Evolutionary conservation across 2,888 invertebrate genomes (phyloP), one percentile per base, ranked within the genome.

Genomic region (Adela reaumurella): DNA sequence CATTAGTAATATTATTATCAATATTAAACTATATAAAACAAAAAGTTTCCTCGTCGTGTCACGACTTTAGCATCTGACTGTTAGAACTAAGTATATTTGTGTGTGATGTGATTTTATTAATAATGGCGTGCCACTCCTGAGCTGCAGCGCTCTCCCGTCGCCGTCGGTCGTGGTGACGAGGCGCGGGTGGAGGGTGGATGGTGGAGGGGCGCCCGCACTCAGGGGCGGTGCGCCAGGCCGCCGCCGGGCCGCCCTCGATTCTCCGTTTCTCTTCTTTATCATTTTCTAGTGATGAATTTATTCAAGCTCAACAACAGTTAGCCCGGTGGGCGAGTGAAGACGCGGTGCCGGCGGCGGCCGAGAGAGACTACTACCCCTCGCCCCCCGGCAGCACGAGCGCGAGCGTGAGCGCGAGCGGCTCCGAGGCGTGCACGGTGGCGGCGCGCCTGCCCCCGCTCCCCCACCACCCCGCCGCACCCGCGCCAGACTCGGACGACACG

Each of bases 221-320:
- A 41, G 28, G 46, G 35, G 43, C 48, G 57, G 54, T n/a, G n/a
- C n/a, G n/a, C n/a, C n/a, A n/a, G n/a, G n/a, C 54, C 56, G 56
- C n/a, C 56, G 53, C 50, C 53, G 48, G 51, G 50, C 54, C 57
- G 55, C 58, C 56, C 54, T 62, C 65, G 81, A 81, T 82, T 81
- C 81, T 84, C 85, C 84, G 84, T 84, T 83, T 82, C 84, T 85
- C 85, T 84, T 83, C 84, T 74, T 87, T 87, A 86, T 88, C 89
- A 88, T 89, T 90, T 91, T 91, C 87, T 91, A 92, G 92, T 91
- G 92, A 91, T 91, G 91, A 91, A 87, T 92, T 92, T 91, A 90
- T 92, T 91, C 91, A 92, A 91, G 92, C 92, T 90, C 92, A 91
- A 89, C 92, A 89, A 89, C 91, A 89, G 86, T 87, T 90, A 90